Evolutionary conservation across 2,113 vertebrate genomes (phyloP).

Genomic region (Felis chaus): DNA sequence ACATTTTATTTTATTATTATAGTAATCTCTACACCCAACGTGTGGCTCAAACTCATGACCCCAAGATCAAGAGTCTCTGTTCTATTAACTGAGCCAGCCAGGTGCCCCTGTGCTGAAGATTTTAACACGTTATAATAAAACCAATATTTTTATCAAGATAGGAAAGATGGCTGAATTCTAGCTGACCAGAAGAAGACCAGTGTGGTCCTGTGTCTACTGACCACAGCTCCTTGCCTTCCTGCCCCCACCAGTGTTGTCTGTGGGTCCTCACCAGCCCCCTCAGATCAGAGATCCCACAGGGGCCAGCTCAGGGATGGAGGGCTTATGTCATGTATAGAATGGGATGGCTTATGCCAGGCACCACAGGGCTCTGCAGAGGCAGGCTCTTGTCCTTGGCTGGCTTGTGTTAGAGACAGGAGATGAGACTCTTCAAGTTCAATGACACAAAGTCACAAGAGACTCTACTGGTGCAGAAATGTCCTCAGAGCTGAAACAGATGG

Average conservation of each 20-base stretch:
- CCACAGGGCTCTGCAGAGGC: neutral
- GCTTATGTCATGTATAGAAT: neutral
- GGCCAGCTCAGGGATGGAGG: neutral
- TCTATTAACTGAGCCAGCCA: neutral
- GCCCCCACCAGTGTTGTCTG: neutral
- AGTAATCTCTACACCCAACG: neutral
- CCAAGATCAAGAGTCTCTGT: neutral
- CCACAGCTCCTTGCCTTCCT: rapidly evolving
- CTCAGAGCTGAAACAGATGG: neutral
- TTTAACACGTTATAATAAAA: neutral
- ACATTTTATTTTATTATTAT: neutral
- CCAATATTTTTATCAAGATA: neutral
- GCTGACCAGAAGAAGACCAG: neutral
- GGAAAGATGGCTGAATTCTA: neutral
- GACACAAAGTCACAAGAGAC: neutral
- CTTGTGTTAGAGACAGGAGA: too few relatives aligned
- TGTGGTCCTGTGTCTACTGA: rapidly evolving
- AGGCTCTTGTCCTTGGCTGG: neutral
- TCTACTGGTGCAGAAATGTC: neutral
- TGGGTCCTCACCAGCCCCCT: neutral
- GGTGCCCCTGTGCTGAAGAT: neutral
- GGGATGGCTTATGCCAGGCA: neutral
- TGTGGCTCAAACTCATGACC: neutral
- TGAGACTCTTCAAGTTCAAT: neutral
- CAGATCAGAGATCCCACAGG: neutral